phyloP scores from a whole-genome alignment of 2,797 vertebrate species.

The Forpus xanthops region DNA sequence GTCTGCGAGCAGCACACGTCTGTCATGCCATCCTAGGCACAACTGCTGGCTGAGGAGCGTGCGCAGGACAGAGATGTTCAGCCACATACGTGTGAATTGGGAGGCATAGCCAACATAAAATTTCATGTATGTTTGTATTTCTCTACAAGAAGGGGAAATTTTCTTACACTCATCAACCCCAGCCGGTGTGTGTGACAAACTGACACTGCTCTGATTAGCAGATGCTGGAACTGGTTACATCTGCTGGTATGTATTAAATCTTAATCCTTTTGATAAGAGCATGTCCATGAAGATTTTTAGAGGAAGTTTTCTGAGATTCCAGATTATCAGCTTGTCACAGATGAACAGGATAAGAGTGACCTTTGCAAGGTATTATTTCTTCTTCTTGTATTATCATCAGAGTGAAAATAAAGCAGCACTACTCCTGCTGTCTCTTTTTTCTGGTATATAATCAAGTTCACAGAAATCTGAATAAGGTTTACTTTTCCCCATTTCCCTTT shows the following conservation, averaged over 20 bases:
- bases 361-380: constrained; percentile 53
- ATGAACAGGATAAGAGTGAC: constrained; percentile 53
- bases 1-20: not conserved
- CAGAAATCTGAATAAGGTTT: not conserved
- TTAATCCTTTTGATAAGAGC: constrained; percentile 67
- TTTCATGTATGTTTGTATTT: not conserved
- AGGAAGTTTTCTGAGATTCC: constrained; percentile 49
- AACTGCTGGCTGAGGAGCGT: not conserved
- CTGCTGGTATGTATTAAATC: constrained; percentile 61
- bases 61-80: not conserved
- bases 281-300: constrained; percentile 44
- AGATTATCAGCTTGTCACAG: constrained; percentile 58
- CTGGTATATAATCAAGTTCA: constrained; percentile 25
- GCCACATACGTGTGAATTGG: fast-evolving
- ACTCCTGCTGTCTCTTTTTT: constrained; percentile 12
- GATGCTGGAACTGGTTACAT: constrained; percentile 29
- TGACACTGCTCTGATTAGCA: constrained; percentile 37
- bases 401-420: constrained; percentile 32
- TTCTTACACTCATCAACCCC: not conserved
- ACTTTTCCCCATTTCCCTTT: not conserved
- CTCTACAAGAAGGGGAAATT: not conserved
- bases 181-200: not conserved
- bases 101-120: not conserved
- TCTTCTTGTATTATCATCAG: not conserved
- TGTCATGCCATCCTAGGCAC: not conserved